Percentiles rank a stretch among this genome's conserved stretches.
These are phyloP conservation scores for Pseudanteris insignis DNA, from an alignment of 2,888 invertebrate species.

Conservation along the genomic window DNA sequence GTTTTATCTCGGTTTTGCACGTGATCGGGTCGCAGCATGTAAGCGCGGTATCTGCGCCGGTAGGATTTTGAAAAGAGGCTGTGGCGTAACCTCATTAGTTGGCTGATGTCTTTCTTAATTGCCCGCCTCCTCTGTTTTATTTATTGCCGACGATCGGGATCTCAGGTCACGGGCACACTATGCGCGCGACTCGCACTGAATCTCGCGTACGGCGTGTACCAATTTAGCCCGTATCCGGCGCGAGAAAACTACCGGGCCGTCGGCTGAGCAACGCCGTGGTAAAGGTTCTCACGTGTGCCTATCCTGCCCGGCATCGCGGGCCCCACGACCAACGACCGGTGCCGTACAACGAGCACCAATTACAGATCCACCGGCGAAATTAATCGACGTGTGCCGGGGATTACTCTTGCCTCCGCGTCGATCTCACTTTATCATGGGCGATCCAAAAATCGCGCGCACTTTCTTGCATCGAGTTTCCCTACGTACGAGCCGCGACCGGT, in stretches of 20 bases:
- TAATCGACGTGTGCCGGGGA: too few species aligned
- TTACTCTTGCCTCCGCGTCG: conserved; percentile 4
- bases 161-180: conserved; percentile 46
- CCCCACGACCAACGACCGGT: conserved; percentile 31
- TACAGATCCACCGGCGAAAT: conserved; percentile 45
- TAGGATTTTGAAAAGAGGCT: conserved; percentile 25
- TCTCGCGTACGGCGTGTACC: conserved; percentile 46
- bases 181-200: conserved; percentile 40
- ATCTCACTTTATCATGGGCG: conserved; percentile 2
- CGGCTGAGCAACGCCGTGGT: conserved; percentile 29
- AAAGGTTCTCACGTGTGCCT: conserved; percentile 46
- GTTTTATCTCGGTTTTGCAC: conserved; percentile 32
- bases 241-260: conserved; percentile 32
- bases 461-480: conserved; percentile 18
- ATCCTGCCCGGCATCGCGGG: conserved; percentile 44
- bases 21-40: conserved; percentile 29
- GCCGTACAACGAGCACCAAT: conserved; percentile 40
- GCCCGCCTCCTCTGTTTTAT: conserved; percentile 56
- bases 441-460: conserved; percentile 25
- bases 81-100: conserved; percentile 62
- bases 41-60: conserved; percentile 28
- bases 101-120: conserved; percentile 64
- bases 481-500: not conserved
- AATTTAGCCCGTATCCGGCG: conserved; percentile 45
- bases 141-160: conserved; percentile 57